Percentiles rank a stretch among this genome's conserved stretches.
Evolutionary conservation across 2,888 invertebrate species (phyloP).

Genomic region (Sesamia inferens): DNA sequence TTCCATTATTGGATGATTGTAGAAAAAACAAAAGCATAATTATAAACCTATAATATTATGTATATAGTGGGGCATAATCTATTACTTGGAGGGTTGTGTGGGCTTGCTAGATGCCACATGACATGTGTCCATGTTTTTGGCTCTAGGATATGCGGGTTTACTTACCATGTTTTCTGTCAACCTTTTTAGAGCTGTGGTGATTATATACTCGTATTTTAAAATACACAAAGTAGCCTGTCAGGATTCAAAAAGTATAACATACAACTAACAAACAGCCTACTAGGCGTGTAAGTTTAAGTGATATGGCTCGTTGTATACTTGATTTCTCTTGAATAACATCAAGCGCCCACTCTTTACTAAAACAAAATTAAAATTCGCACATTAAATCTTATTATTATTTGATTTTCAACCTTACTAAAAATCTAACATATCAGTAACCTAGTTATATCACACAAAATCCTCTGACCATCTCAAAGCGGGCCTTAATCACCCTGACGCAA

Average conservation of each 20-base stretch:
- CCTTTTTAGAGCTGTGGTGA: background rate
- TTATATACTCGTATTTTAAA: background rate
- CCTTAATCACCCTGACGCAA: constrained; percentile 53
- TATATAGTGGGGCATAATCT: background rate
- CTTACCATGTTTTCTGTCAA: background rate
- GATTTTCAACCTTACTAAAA: background rate
- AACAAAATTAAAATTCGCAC: constrained; percentile 15
- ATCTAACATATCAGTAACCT: constrained; percentile 19
- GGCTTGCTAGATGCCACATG: background rate
- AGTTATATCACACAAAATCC: constrained; percentile 50
- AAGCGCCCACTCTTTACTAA: background rate
- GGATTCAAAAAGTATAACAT: background rate
- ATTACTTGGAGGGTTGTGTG: background rate
- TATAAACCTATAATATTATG: background rate
- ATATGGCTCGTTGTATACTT: too few relatives aligned
- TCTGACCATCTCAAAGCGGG: constrained; percentile 41
- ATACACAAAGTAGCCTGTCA: background rate
- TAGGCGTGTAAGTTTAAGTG: too few relatives aligned
- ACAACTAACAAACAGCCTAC: background rate
- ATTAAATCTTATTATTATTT: constrained; percentile 14
- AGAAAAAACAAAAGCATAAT: background rate
- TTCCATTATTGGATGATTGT: background rate
- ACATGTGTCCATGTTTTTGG: background rate
- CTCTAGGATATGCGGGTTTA: background rate
- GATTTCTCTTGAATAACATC: constrained; percentile 5